Evolutionary conservation across 2,888 invertebrate genomes (phyloP), one percentile per base, ranked within the genome.

Genomic region (Yponomeuta malinellus): DNA sequence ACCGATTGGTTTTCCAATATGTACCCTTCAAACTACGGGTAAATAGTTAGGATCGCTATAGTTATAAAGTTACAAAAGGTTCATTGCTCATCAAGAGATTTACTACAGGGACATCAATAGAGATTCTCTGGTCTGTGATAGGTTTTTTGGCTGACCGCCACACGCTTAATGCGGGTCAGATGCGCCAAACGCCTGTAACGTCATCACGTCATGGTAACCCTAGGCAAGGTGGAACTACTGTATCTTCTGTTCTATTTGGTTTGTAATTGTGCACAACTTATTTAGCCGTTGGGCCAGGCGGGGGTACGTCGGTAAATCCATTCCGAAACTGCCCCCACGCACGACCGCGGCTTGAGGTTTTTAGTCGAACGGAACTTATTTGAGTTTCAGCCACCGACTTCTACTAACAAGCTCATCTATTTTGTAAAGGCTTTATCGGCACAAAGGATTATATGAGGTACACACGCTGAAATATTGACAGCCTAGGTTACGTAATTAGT

Each of bases 1-100:
- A 37, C 29, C 65, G 3, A 15, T 59, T 12, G 52, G 15, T 59
- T 68, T 15, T 43, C 68, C 43, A 68, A 68, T 68, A 48, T 68
- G 68, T 68, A 68, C 37, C 68, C 68, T 43, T 68, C 68, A 68
- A 48, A 68, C 52, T 59, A 43, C 43, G 43, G 6, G 43, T 43
- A 43, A 43, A 43, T 43, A 43, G 43, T 43, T 43, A 43, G 43
- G 43, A 43, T 8, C 43, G 6, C 8, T 43, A 43, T 43, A 43
- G 43, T 43, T 43, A 43, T 9, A 43, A 43, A 43, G 43, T 43
- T 43, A 43, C 43, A 43, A 8, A 43, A 43, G 43, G 43, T 43
- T 43, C 43, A 8, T 43, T 43, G 8, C 43, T 43, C 9, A 43
- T 43, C 43, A 43, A 43, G 43, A 43, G 43, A 43, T 43, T 43